phyloP scores from a whole-genome alignment of 2,797 vertebrate genomes.

The Chiloscyllium punctatum region DNA sequence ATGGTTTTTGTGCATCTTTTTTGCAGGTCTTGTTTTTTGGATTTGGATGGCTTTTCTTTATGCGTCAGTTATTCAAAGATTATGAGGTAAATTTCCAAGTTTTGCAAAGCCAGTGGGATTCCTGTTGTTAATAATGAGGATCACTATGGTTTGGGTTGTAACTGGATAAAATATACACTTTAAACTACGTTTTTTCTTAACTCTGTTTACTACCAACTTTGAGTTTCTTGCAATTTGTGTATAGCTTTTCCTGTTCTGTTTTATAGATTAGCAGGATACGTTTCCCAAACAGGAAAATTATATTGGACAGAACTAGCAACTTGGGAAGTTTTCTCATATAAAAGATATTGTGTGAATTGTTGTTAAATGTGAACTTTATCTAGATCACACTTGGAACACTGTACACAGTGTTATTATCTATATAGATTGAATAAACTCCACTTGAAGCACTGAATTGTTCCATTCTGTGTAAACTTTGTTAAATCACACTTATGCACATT shows the following conservation, averaged over 20 bases:
- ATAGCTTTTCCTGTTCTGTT: background rate
- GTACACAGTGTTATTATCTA: background rate
- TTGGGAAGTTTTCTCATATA: background rate
- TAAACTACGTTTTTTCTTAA: background rate
- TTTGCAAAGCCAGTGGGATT: background rate
- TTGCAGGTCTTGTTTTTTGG: slow-evolving; percentile 90
- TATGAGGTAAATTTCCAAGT: slow-evolving; percentile 75
- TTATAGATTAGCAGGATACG: background rate
- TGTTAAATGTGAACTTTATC: background rate
- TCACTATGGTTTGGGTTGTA: background rate
- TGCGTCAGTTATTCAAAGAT: slow-evolving; percentile 92
- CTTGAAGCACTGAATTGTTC: background rate
- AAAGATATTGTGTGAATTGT: background rate
- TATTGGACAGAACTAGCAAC: background rate
- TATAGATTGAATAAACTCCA: background rate
- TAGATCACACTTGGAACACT: background rate
- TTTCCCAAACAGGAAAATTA: background rate
- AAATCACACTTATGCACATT: background rate
- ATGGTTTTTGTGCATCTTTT: slow-evolving; percentile 38
- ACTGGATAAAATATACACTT: background rate
- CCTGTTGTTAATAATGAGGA: background rate
- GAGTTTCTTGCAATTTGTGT: background rate
- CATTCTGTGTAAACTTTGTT: background rate
- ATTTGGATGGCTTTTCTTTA: slow-evolving; percentile 97
- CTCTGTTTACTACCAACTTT: background rate